Evolutionary conservation across 2,888 invertebrate species (phyloP), one percentile per base, ranked within the genome.

Genomic region (Nymphalis polychloros): DNA sequence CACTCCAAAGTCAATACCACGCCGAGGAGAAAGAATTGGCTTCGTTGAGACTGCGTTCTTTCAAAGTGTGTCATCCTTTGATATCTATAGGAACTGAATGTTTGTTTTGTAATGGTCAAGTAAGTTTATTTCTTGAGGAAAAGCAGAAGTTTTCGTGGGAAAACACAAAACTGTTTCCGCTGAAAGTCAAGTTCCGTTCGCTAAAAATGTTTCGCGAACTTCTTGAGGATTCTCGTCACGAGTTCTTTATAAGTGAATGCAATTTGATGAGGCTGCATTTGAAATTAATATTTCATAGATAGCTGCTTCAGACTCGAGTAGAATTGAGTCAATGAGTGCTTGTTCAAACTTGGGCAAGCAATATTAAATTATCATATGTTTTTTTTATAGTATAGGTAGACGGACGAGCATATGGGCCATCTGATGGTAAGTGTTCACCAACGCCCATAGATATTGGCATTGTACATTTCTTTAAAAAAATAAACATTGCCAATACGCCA

Each of bases 1-100:
- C 72, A 75, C 79, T 81, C 61, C 60, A 20, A 62, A 74, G 70
- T 72, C 74, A 68, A 71, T 69, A 68, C 61, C 62, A 65, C 35
- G 59, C 23, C 13, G 55, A 47, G 53, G 47, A 61, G 63, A 49
- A 35, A 41, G 41, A 66, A 47, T 72, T 55, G 62, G 55, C 61
- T 67, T 61, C 50, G 63, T 66, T 52, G 59, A 65, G 27, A 46
- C 48, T 48, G 41, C 61, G 63, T 67, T 67, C 69, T 67, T 64
- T 67, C 59, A 64, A 69, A 72, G 67, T 69, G 64, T 72, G 71
- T 72, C 71, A 69, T 72, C 66, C 66, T 60, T 57, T 50, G 61
- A 68, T 61, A 69, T 60, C 65, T 64, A 70, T 63, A 64, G 63
- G 52, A 67, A 52, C 67, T 63, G 67, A 67, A 59, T 59, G 52